Conservation (phyloP, 2,888 invertebrate species). For the Trypoxylon attenuatum region DNA sequence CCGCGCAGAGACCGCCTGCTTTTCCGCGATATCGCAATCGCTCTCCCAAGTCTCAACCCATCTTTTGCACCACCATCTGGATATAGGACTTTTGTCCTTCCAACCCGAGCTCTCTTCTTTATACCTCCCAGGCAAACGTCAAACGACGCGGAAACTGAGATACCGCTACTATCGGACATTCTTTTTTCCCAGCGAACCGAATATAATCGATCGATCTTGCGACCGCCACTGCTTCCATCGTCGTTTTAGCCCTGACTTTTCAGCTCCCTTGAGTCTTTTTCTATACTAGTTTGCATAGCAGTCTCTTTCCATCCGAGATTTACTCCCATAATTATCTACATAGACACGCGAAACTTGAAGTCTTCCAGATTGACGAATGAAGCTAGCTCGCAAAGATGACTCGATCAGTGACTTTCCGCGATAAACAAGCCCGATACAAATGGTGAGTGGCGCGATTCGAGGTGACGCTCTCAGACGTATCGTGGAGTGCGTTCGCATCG, state of each 20-base stretch:
- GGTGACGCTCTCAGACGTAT: slow-evolving; percentile 11
- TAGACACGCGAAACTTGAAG: no score
- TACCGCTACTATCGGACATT: slow-evolving; percentile 30
- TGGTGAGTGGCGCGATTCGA: background rate
- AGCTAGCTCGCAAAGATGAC: background rate
- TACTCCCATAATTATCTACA: background rate
- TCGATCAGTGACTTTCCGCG: background rate
- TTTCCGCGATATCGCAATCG: slow-evolving; percentile 27
- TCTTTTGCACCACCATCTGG: slow-evolving; percentile 19
- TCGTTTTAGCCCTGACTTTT: background rate
- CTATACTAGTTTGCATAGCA: background rate
- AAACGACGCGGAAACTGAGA: slow-evolving; percentile 55
- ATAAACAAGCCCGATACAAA: no score
- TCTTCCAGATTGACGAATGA: no score
- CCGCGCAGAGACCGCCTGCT: background rate
- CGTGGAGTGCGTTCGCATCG: slow-evolving; percentile 46
- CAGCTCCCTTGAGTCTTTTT: background rate
- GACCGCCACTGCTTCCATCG: background rate
- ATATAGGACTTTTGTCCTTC: slow-evolving; percentile 49
- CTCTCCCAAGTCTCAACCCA: background rate
- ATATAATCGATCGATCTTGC: slow-evolving; percentile 26
- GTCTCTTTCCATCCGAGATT: background rate
- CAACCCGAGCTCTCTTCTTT: slow-evolving; percentile 33
- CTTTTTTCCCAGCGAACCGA: slow-evolving; percentile 27
- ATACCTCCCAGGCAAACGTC: slow-evolving; percentile 38